Base-by-base conservation (phyloP, 2,888 invertebrate species). In the Diadromus collaris region DNA sequence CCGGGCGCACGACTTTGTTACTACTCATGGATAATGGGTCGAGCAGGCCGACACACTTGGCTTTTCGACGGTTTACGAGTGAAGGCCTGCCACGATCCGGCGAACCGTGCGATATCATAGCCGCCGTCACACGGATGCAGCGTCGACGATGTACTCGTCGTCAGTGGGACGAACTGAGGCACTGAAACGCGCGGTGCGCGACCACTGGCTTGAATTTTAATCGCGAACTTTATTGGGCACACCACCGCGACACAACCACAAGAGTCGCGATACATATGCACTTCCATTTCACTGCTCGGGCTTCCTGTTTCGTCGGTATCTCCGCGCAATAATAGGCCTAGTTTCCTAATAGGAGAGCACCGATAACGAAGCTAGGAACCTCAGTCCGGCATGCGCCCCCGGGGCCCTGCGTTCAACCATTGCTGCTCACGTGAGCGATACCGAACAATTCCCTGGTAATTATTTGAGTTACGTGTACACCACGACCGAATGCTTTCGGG, bases 131-230 rank as follows among this genome's bases (percentile, higher is more conserved):
- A 51, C 51, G 51, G 29, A 29, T 51, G 41, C 51, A 34, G 34
- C 51, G 5, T 58, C 46, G 19, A 60, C 41, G 51, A 29, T 41
- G 48, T 27, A 32, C 51, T n/a, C 32, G 60, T n/a, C 60, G 32
- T 27, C 41, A 51, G 54, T 48, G 69, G 56, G 34, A n/a, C 56
- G 44, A 41, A 46, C 24, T 19, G 29, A 10, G 32, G 32, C n/a
- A 41, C 16, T 27, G 68, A 27, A 64, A 72, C 19, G 24, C 21
- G 51, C 21, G 51, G 5, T 24, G 24, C 4, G 51, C 72, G 80
- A 78, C 78, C 67, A 74, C 77, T 70, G 77, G 80, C 80, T 80
- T 83, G 84, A 84, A 86, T 87, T 87, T 87, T 87, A 87, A 87
- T 87, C 84, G 84, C 68, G 78, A 85, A 82, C 84, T 87, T 82